Evolutionary conservation across 2,888 invertebrate species (phyloP), one percentile per base, ranked within the genome.

Genomic region (Gnatocerus cornutus): DNA sequence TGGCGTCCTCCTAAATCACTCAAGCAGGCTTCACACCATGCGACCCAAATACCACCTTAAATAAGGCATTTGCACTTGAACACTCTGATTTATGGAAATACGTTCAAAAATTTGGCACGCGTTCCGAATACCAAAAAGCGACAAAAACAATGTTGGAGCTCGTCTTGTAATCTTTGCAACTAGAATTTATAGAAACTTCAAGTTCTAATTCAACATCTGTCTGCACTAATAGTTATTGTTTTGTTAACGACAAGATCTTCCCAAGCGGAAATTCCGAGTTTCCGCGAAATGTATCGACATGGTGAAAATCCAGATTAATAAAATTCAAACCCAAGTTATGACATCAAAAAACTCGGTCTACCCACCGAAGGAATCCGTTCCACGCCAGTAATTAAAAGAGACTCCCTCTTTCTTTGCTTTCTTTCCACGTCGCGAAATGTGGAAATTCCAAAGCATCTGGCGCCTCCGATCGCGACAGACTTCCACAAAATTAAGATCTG

Each of bases 101-200:
- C 45, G 43, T 59, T 59, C 10, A 59, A 59, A 59, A 59, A 46
- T 59, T 59, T 59, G 59, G 59, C 59, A 59, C 59, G 59, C 30
- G 45, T 43, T 29, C 43, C 13, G 45, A 46, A 59, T 43, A 12
- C 43, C 55, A 55, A 55, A 55, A 55, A 39, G 41, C 27, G 55
- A 41, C 41, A 33, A 33, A 6, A 10, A 7, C 43, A 12, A 43
- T 12, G 10, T 43, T 12, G 21, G 21, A 21, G 1, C 21, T 21
- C 21, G 21, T 21, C 4, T 21, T 10, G 39, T 39, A 43, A 12
- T 13, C 43, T 13, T 10, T 43, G 10, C 43, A 6, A 13, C 43
- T 6, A 43, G 12, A 10, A 10, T 13, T 13, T 13, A 43, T 13
- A 43, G 5, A 13, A 43, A 6, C 43, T 43, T 12, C 10, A 1